Evolutionary conservation across 2,113 vertebrate species (phyloP), one percentile per base, ranked within the genome.

Genomic region (Alexandromys fortis): DNA sequence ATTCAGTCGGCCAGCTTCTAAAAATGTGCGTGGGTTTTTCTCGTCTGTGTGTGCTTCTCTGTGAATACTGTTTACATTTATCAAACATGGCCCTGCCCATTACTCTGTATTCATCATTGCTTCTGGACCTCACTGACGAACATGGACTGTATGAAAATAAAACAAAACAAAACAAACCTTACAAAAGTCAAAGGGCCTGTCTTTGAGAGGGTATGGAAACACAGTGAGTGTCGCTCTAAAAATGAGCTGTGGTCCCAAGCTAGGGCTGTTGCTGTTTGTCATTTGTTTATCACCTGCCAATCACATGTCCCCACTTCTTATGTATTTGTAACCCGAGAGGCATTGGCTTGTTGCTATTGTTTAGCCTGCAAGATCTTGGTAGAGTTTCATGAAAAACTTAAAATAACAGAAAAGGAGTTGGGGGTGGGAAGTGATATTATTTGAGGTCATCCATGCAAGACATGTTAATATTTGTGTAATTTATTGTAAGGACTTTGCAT

Each of bases 11-110:
- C 96, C 47, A 30, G 45, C 42, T 33, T 72, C 65, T 94, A 93
- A 96, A 76, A 65, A 96, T 95, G 96, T 95, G 58, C 97, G 96
- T 94, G 93, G 68, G 30, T 72, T 52, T 65, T 96, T 96, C 19
- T 96, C 89, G 96, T 93, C 97, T 76, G 85, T 68, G 68, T 92
- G 85, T 45, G 89, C 97, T 97, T 98, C 86, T 94, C 94, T 47
- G 2, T 82, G 76, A 94, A 92, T 94, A 93, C 55, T 98, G 65
- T 98, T 98, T 98, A 94, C 89, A 96, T 90, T 96, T 98, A 89
- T 97, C 93, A 98, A 96, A 96, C 26, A 35, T 35, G 70, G 35
- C 89, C 72, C 93, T 98, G 97, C 97, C 96, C 95, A 85, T 89
- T 92, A 89, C 93, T 90, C 96, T 97, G 47, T 96, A 93, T 97